Evolutionary conservation across 2,888 invertebrate species (phyloP), one percentile per base, ranked within the genome.

Genomic region (Caradrina clavipalpis): DNA sequence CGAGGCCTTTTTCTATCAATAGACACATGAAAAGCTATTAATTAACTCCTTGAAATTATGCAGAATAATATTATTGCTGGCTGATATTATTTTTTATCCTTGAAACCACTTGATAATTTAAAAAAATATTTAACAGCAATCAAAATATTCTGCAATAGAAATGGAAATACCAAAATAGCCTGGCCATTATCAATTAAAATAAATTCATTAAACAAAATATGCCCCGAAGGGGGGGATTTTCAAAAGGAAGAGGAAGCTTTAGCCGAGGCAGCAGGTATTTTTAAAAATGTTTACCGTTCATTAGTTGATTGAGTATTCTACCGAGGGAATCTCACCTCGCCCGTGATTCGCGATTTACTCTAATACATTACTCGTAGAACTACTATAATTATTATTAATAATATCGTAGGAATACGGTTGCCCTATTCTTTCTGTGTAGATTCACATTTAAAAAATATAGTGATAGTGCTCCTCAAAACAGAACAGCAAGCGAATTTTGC

Each of bases 251-350:
- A 31, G 42, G 62, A 31, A 69, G 11, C 39, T 39, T 13, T 39
- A 39, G 39, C 2, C 11, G 84, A 83, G 73, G 82, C 63, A 75
- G 81, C 80, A 86, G 87, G 89, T 88, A 83, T 45, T 45, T 5
- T 45, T 17, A 45, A 45, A 1, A 17, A 15, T 45, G 3, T 45
- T 42, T 15, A 45, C 17, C 17, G 2, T 45, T 17, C 17, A 17
- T 45, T 45, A 17, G 5, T 45, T 17, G 17, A 15, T 45, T 45
- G 17, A 15, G 17, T 39, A 13, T 8, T 45, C 6, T 17, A 45
- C 15, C 5, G 26, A 26, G 3, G 15, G 13, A 42, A 42, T 42
- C 42, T 42, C 15, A 35, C 8, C 35, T 35, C 8, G 0, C 35
- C 35, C 7, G 35, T 8, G 35, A 8, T 35, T 35, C 35, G 8